Percentiles rank a stretch among this genome's conserved stretches.
Evolutionary conservation across 2,888 invertebrate species (phyloP).

Genomic region (Leptothorax acervorum): DNA sequence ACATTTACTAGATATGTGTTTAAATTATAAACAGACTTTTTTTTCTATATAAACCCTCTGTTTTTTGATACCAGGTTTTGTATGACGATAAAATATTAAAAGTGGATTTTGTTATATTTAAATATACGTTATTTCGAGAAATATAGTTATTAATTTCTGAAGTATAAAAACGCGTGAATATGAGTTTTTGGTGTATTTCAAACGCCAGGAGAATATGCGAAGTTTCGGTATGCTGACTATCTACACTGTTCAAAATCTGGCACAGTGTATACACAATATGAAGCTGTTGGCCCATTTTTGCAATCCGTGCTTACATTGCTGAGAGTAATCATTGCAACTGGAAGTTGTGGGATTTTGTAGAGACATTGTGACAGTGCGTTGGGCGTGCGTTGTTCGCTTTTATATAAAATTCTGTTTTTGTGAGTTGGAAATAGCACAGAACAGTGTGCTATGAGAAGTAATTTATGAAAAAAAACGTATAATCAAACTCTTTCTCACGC

Average conservation of each 20-base stretch:
- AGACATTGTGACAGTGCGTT: not conserved
- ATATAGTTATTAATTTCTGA: constrained; percentile 14
- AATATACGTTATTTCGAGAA: constrained; percentile 26
- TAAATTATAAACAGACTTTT: constrained; percentile 7
- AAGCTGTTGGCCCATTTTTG: constrained; percentile 41
- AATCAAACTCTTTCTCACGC: not conserved
- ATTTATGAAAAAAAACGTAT: not conserved
- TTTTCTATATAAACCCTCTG: not conserved
- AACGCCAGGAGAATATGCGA: not conserved
- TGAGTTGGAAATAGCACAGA: not conserved
- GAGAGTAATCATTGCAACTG: constrained; percentile 28
- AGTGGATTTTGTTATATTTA: not conserved
- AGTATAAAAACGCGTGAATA: not conserved
- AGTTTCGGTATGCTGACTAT: constrained; percentile 4
- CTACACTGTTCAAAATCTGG: constrained; percentile 29
- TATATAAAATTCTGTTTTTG: constrained; percentile 22
- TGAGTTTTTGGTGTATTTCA: constrained; percentile 14
- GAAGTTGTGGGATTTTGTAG: constrained; percentile 26
- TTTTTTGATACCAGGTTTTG: constrained; percentile 22
- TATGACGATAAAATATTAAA: constrained; percentile 29
- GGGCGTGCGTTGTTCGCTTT: not conserved
- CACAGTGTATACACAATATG: constrained; percentile 21
- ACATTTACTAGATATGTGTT: not conserved
- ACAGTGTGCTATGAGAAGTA: not conserved
- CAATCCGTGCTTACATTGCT: constrained; percentile 28